Evolutionary conservation across 1,140 invertebrate species (phyloP).

Genomic region (Homarus americanus): DNA sequence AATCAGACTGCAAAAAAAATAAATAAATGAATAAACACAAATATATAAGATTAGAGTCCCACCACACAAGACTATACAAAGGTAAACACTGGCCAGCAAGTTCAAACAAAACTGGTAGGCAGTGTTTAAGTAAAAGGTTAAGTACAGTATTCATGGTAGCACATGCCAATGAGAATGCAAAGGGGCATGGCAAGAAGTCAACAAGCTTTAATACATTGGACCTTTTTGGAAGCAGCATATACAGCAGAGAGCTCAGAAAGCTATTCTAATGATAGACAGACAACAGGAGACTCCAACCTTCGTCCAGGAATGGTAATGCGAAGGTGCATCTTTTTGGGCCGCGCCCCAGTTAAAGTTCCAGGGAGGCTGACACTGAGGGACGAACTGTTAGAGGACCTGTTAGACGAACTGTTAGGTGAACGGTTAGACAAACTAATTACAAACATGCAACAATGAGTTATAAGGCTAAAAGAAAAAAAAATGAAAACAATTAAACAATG

Average conservation of each 20-base stretch:
- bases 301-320: constrained; percentile 61
- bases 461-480: constrained; percentile 5
- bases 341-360: constrained; percentile 33
- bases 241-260: not conserved
- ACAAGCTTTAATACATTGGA: not conserved
- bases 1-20: not conserved
- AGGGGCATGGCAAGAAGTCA: too few relatives aligned
- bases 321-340: constrained; percentile 51
- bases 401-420: constrained; percentile 14
- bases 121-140: not conserved
- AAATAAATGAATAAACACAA: not conserved
- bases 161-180: too few relatives aligned
- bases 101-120: not conserved
- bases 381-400: constrained; percentile 34
- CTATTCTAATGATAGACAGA: not conserved
- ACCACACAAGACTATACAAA: not conserved
- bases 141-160: too few relatives aligned
- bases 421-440: constrained; percentile 8
- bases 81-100: too few relatives aligned
- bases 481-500: not conserved
- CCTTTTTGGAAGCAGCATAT: not conserved
- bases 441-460: constrained; percentile 13
- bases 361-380: constrained; percentile 18
- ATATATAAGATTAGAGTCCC: not conserved
- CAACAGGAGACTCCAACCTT: constrained; percentile 47